Evolutionary conservation across 2,888 invertebrate genomes (phyloP).

Genomic region (Endomychus coccineus): DNA sequence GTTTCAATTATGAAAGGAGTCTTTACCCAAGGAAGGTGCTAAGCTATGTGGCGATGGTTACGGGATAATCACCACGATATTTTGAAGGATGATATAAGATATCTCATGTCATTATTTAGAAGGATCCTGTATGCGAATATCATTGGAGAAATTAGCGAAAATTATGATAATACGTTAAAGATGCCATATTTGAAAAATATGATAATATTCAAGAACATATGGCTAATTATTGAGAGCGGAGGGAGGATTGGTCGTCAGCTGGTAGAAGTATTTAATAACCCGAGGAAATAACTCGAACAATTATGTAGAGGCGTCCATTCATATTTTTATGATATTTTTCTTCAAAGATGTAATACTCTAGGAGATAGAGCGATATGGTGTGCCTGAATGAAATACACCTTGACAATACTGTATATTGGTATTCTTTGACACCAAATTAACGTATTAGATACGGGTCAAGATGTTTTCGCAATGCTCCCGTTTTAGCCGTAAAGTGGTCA

Average conservation of each 20-base stretch:
- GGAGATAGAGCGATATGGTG: too few species aligned
- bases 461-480: too few species aligned
- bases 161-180: neutral
- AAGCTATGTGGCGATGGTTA: slow-evolving; percentile 9
- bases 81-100: slow-evolving; percentile 9
- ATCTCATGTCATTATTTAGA: slow-evolving; percentile 8
- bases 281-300: slow-evolving; percentile 23
- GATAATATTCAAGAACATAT: slow-evolving; percentile 6
- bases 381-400: too few species aligned
- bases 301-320: slow-evolving; percentile 22
- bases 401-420: too few species aligned
- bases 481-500: too few species aligned
- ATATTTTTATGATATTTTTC: slow-evolving; percentile 22
- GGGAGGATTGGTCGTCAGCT: slow-evolving; percentile 14
- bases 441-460: too few species aligned
- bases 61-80: slow-evolving; percentile 10
- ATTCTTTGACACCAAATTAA: too few species aligned
- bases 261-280: slow-evolving; percentile 17
- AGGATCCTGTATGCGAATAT: slow-evolving; percentile 4
- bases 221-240: slow-evolving; percentile 6
- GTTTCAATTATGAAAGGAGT: slow-evolving; percentile 8
- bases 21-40: slow-evolving; percentile 7
- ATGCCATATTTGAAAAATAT: slow-evolving; percentile 6
- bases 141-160: slow-evolving; percentile 7
- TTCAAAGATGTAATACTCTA: slow-evolving; percentile 20